These are phyloP conservation scores for Pogonomyrmex californicus DNA, from an alignment of 1,140 invertebrate genomes.

Conservation along the genomic window DNA sequence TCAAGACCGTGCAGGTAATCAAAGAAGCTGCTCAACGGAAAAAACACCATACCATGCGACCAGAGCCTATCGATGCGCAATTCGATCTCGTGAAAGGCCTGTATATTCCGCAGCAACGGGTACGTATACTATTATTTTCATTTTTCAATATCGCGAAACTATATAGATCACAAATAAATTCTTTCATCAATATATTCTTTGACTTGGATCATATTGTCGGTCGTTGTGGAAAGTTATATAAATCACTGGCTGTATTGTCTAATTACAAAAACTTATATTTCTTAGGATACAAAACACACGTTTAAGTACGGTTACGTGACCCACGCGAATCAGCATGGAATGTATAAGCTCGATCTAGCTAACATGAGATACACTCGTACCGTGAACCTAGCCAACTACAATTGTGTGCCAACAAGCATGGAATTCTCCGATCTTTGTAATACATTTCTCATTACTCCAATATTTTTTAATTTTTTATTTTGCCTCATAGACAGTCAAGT, in stretches of 20 bases:
- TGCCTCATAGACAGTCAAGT: background rate
- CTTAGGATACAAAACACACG: conserved; percentile 85
- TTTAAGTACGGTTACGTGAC: conserved; percentile 93
- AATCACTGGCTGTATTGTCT: background rate
- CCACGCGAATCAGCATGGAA: conserved; percentile 91
- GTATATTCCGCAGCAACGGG: conserved; percentile 90
- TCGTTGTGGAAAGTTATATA: no score
- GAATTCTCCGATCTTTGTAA: conserved; percentile 92
- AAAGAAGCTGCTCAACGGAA: conserved; percentile 92
- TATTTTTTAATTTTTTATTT: conserved; percentile 35
- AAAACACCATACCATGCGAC: conserved; percentile 93
- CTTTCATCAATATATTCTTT: background rate
- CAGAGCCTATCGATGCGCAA: conserved; percentile 93
- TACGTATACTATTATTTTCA: conserved; percentile 67
- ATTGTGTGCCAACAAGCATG: conserved; percentile 91
- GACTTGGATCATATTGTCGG: background rate
- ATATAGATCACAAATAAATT: background rate
- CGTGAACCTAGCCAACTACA: conserved; percentile 92
- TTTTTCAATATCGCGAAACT: background rate
- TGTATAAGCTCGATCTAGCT: conserved; percentile 93
- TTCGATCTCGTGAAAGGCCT: conserved; percentile 92
- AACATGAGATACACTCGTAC: conserved; percentile 92
- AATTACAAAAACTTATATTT: conserved; percentile 47
- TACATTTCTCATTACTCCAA: background rate
- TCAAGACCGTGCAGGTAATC: conserved; percentile 93